Evolutionary conservation across 2,113 vertebrate species (phyloP).

Genomic region (Excalfactoria chinensis): DNA sequence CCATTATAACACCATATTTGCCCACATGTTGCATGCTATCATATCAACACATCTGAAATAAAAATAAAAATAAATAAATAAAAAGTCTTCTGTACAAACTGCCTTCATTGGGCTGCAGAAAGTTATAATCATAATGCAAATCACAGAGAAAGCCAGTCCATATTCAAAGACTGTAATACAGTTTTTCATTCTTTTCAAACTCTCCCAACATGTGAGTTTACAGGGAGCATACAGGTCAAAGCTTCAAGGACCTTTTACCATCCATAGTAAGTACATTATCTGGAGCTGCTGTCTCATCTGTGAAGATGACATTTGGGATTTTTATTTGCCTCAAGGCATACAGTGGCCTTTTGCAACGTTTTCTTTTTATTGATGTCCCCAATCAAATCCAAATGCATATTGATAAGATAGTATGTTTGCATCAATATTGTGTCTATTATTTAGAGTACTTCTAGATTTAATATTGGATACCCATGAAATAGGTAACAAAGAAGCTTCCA

Average conservation of each 20-base stretch:
- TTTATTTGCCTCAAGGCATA: slow-evolving; percentile 46
- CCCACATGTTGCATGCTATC: neutral
- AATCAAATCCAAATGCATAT: slow-evolving; percentile 23
- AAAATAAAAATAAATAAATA: no score
- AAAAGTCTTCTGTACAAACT: neutral
- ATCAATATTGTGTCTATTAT: slow-evolving; percentile 1
- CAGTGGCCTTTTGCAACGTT: slow-evolving; percentile 46
- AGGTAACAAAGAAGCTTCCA: neutral
- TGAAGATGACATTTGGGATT: slow-evolving; percentile 34
- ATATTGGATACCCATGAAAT: neutral
- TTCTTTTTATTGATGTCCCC: slow-evolving; percentile 36
- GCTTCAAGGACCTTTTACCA: neutral
- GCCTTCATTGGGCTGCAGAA: neutral
- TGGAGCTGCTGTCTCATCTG: neutral
- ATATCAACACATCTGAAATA: neutral
- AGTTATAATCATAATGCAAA: neutral
- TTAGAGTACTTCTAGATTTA: slow-evolving; percentile 23
- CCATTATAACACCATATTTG: neutral
- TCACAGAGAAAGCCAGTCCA: neutral
- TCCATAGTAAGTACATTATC: neutral
- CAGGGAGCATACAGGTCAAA: neutral
- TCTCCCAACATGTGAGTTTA: neutral
- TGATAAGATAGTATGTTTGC: slow-evolving; percentile 30
- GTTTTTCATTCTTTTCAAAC: neutral
- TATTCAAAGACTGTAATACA: neutral